Conservation (phyloP, 2,797 vertebrate genomes). For the Peromyscus aztecus region DNA sequence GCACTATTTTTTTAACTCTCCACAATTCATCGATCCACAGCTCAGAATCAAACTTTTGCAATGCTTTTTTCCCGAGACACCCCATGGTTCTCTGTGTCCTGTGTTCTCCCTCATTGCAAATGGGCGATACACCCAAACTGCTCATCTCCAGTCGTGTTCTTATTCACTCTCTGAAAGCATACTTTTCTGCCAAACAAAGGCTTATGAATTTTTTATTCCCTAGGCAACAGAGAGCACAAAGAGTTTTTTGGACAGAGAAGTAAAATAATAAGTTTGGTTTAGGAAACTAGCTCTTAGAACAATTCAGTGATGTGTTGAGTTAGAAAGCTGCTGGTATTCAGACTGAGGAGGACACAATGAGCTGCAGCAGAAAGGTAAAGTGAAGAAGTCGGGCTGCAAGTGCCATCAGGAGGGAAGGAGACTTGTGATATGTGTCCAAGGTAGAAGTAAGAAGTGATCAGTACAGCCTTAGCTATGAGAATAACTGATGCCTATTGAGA, state of each 20-base stretch:
- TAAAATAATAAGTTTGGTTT: slow-evolving; percentile 29
- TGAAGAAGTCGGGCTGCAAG: not conserved
- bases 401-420: not conserved
- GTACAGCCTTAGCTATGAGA: not conserved
- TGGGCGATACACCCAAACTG: not conserved
- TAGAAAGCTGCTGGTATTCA: not conserved
- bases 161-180: slow-evolving; percentile 30
- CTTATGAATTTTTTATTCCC: slow-evolving; percentile 29
- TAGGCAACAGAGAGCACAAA: slow-evolving; percentile 17
- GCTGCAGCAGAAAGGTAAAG: not conserved
- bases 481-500: not conserved
- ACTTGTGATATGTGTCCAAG: not conserved
- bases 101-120: not conserved
- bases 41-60: not conserved
- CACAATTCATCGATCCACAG: not conserved
- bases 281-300: slow-evolving; percentile 26
- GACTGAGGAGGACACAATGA: not conserved
- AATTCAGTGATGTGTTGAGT: not conserved
- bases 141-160: not conserved
- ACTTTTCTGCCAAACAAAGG: not conserved
- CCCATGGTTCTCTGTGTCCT: not conserved
- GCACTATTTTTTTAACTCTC: not conserved
- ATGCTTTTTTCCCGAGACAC: not conserved
- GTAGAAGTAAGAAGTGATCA: not conserved
- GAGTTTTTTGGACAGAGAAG: slow-evolving; percentile 30